These are phyloP conservation scores for Platorchestia sp. DNA, from an alignment of 1,140 invertebrate species.

Conservation along the genomic window DNA sequence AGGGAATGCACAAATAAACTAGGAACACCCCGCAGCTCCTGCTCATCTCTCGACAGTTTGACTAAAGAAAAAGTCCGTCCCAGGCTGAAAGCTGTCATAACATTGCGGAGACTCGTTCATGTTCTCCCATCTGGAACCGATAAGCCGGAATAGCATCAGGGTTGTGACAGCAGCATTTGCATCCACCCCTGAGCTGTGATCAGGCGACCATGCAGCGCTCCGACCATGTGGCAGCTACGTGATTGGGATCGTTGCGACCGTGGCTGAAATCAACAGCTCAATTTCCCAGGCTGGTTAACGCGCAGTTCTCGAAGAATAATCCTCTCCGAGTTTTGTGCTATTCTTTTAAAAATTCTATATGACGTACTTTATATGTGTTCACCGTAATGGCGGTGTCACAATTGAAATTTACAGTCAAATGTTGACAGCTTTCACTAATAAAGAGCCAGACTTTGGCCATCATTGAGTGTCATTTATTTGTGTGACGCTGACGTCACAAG, in stretches of 20 bases:
- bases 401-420: not conserved
- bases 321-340: not conserved
- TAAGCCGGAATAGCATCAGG: not conserved
- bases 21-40: not conserved
- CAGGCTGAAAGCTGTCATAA: not conserved
- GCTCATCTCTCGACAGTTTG: not conserved
- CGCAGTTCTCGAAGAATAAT: not conserved
- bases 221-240: not conserved
- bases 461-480: not conserved
- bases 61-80: not conserved
- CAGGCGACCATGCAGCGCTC: not conserved
- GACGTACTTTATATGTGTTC: not conserved
- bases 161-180: not conserved
- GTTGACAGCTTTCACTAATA: not conserved
- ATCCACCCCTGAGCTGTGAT: not conserved
- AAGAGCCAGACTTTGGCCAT: not conserved
- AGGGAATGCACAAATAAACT: not conserved
- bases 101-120: not conserved
- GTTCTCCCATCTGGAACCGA: not conserved
- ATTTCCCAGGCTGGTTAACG: not conserved
- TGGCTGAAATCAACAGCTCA: not conserved
- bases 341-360: not conserved
- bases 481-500: not conserved
- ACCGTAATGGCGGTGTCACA: not conserved
- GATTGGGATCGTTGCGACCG: not conserved